phyloP scores from a whole-genome alignment of 2,888 invertebrate genomes.

The Pseudeuparius sepicola region DNA sequence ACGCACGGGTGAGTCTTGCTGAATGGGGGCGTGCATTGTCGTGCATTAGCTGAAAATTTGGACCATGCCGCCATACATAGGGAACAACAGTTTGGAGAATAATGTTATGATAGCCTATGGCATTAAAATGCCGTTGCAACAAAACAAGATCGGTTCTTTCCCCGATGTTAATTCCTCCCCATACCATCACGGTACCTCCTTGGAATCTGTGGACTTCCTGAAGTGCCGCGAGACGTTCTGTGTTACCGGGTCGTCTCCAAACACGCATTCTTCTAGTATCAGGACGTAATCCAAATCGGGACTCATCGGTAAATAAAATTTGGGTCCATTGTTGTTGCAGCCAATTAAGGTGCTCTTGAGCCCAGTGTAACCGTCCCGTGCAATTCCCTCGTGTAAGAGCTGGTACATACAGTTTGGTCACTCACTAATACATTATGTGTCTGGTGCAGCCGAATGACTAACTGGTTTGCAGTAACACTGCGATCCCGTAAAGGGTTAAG shows the following conservation, averaged over 20 bases:
- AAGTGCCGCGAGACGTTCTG: slow-evolving; percentile 12
- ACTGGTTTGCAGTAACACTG: too few species aligned
- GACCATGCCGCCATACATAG: too few species aligned
- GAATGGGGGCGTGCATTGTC: too few species aligned
- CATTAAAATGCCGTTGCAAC: slow-evolving; percentile 1
- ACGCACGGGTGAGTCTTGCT: slow-evolving; percentile 5
- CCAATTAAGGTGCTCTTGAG: slow-evolving; percentile 3
- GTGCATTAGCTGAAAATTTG: too few species aligned
- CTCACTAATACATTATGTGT: too few species aligned
- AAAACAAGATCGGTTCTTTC: slow-evolving; percentile 11
- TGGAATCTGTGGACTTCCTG: slow-evolving; percentile 16
- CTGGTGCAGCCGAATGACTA: too few species aligned
- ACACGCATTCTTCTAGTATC: slow-evolving; percentile 14
- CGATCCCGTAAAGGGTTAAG: too few species aligned
- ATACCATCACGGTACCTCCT: slow-evolving; percentile 17
- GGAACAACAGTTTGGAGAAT: slow-evolving; percentile 1
- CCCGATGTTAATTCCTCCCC: slow-evolving; percentile 15
- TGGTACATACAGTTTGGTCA: too few species aligned
- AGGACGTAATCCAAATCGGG: slow-evolving; percentile 15
- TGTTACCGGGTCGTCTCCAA: slow-evolving; percentile 13
- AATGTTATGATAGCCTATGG: slow-evolving; percentile 1
- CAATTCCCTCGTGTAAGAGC: too few species aligned
- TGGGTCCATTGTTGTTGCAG: slow-evolving; percentile 5
- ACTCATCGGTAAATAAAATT: slow-evolving; percentile 19
- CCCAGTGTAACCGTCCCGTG: too few species aligned